Evolutionary conservation across 1,140 invertebrate genomes (phyloP).

Genomic region (Nebria ingens): DNA sequence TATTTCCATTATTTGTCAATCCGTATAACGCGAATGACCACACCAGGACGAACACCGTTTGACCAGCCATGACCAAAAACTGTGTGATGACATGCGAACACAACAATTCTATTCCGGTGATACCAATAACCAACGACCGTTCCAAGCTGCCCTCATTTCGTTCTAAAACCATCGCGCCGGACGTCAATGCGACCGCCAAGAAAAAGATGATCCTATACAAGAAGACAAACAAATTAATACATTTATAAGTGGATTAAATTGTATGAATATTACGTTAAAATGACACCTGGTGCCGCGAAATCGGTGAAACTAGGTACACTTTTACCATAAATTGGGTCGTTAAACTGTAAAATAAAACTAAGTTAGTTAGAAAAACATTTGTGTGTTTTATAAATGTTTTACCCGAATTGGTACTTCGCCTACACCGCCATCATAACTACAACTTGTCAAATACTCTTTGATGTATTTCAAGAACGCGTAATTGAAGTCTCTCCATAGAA

Average conservation of each 20-base stretch:
- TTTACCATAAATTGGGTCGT: slow-evolving; percentile 64
- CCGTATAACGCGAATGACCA: slow-evolving; percentile 75
- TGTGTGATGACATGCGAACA: slow-evolving; percentile 78
- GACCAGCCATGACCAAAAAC: slow-evolving; percentile 77
- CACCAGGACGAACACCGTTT: slow-evolving; percentile 69
- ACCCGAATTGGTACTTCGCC: background rate
- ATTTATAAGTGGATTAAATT: background rate
- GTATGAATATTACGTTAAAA: slow-evolving; percentile 67
- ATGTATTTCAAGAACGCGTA: background rate
- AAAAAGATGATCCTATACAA: slow-evolving; percentile 85
- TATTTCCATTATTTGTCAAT: slow-evolving; percentile 67
- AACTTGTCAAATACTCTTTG: slow-evolving; percentile 1
- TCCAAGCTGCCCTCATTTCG: slow-evolving; percentile 85
- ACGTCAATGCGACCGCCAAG: slow-evolving; percentile 84
- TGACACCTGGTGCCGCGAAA: slow-evolving; percentile 91
- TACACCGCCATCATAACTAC: background rate
- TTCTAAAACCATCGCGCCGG: slow-evolving; percentile 84
- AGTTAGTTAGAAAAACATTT: background rate
- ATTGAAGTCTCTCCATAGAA: background rate
- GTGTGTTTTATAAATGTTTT: background rate
- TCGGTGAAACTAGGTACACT: slow-evolving; percentile 83
- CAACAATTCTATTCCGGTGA: slow-evolving; percentile 57
- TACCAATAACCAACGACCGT: slow-evolving; percentile 73
- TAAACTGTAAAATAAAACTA: slow-evolving; percentile 37
- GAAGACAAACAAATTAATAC: slow-evolving; percentile 13